phyloP scores from a whole-genome alignment of 2,888 invertebrate species.

The Rhamnusium bicolor region DNA sequence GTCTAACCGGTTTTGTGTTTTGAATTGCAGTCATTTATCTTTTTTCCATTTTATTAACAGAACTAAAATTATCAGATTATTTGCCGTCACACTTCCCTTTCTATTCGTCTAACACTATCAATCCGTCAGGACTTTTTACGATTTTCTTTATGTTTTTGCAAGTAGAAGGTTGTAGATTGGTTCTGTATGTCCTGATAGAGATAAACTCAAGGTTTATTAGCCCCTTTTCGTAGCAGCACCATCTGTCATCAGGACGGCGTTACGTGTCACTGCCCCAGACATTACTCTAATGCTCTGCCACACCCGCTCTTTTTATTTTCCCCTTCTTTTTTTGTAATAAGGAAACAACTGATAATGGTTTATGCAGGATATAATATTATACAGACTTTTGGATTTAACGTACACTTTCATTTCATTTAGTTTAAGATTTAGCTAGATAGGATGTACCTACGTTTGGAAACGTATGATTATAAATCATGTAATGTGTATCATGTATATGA shows the following conservation, averaged over 20 bases:
- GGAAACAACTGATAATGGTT: background rate
- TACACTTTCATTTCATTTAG: background rate
- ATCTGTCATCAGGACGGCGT: conserved; percentile 26
- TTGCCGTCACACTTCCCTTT: background rate
- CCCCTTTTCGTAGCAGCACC: conserved; percentile 25
- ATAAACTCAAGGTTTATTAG: conserved; percentile 30
- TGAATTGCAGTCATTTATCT: background rate
- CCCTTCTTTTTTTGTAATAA: conserved; percentile 3
- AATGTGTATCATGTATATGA: too few species aligned
- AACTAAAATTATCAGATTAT: background rate
- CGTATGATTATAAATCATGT: too few species aligned
- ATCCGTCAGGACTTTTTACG: conserved; percentile 1
- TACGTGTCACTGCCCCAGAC: conserved; percentile 24
- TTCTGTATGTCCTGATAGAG: conserved; percentile 23
- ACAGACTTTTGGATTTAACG: background rate
- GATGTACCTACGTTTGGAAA: too few species aligned
- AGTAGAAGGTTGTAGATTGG: conserved; percentile 14
- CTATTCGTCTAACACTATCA: conserved; percentile 10
- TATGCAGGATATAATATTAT: conserved; percentile 3
- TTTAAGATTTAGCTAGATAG: too few species aligned
- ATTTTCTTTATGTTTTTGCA: conserved; percentile 19
- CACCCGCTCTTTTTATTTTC: conserved; percentile 12
- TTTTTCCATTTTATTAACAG: background rate
- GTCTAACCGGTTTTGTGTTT: background rate
- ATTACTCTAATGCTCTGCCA: conserved; percentile 26